phyloP scores from a whole-genome alignment of 2,797 vertebrate species.

The Holocentrus rufus region DNA sequence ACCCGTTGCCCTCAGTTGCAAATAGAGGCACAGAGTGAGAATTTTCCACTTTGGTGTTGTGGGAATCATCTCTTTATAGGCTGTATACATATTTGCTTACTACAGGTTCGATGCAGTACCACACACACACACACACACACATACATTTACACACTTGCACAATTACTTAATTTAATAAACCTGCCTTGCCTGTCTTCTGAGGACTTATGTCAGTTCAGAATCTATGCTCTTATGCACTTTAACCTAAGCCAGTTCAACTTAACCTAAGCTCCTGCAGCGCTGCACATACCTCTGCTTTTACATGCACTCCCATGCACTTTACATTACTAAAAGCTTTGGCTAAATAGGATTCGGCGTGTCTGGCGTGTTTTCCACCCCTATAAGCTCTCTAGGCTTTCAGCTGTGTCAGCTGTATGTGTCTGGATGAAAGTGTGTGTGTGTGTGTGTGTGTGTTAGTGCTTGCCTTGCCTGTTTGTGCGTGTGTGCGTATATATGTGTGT shows the following conservation, averaged over 20 bases:
- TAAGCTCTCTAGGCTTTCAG: slow-evolving; percentile 62
- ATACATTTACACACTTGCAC: slow-evolving; percentile 19
- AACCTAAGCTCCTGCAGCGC: slow-evolving; percentile 36
- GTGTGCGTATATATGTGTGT: neutral
- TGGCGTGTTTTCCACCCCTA: slow-evolving; percentile 44
- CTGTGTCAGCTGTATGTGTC: slow-evolving; percentile 53
- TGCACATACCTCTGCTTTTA: slow-evolving; percentile 22
- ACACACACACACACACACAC: slow-evolving; percentile 22
- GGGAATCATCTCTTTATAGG: neutral
- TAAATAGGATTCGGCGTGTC: slow-evolving; percentile 56
- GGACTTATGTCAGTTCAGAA: slow-evolving; percentile 46
- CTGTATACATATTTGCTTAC: slow-evolving; percentile 10
- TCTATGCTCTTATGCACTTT: slow-evolving; percentile 55
- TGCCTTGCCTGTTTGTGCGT: neutral
- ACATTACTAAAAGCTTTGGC: slow-evolving; percentile 64
- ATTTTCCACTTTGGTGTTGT: slow-evolving; percentile 36
- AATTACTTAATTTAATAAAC: slow-evolving; percentile 45
- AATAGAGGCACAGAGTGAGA: slow-evolving; percentile 14
- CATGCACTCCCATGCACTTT: slow-evolving; percentile 55
- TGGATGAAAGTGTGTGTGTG: slow-evolving; percentile 2
- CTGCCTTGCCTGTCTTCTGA: slow-evolving; percentile 31
- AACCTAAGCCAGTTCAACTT: slow-evolving; percentile 54
- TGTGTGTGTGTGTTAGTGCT: neutral
- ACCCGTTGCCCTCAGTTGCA: slow-evolving; percentile 15
- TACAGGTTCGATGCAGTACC: slow-evolving; percentile 8